phyloP scores from a whole-genome alignment of 2,113 vertebrate species.

The Strix aluco region DNA sequence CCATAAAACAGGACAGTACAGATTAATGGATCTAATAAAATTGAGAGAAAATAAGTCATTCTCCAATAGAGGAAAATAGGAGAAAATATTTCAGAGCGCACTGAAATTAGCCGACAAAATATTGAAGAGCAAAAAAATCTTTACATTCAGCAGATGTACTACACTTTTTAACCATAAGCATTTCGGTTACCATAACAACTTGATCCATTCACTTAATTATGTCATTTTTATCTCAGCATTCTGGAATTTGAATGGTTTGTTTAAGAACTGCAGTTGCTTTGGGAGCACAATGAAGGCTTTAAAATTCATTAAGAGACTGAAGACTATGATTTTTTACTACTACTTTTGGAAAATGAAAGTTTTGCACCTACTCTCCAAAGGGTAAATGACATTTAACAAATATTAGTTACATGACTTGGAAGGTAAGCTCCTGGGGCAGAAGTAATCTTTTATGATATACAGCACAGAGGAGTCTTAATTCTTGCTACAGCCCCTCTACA shows the following conservation, averaged over 20 bases:
- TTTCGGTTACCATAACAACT: conserved; percentile 72
- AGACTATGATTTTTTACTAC: background rate
- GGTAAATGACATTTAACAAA: background rate
- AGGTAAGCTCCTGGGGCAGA: background rate
- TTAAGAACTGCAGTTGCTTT: conserved; percentile 63
- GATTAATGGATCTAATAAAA: conserved; percentile 31
- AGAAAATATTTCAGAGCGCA: conserved; percentile 17
- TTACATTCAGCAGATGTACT: conserved; percentile 24
- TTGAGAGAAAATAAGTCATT: conserved; percentile 17
- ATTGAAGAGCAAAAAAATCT: conserved; percentile 7
- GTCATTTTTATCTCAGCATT: conserved; percentile 73
- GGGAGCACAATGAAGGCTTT: conserved; percentile 43
- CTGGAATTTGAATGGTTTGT: conserved; percentile 71
- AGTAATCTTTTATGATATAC: background rate
- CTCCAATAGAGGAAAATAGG: conserved; percentile 12
- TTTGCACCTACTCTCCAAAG: background rate
- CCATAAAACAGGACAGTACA: background rate
- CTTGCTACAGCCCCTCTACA: background rate
- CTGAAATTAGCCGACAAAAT: conserved; percentile 58
- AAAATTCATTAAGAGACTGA: conserved; percentile 16
- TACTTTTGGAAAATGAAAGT: background rate
- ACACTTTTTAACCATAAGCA: conserved; percentile 68
- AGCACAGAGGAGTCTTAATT: background rate
- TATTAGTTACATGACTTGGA: background rate
- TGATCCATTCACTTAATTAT: conserved; percentile 65